Percentiles rank a stretch among this genome's conserved stretches.
These are phyloP conservation scores for Andrena trimmerana DNA, from an alignment of 2,888 invertebrate genomes.

Conservation along the genomic window DNA sequence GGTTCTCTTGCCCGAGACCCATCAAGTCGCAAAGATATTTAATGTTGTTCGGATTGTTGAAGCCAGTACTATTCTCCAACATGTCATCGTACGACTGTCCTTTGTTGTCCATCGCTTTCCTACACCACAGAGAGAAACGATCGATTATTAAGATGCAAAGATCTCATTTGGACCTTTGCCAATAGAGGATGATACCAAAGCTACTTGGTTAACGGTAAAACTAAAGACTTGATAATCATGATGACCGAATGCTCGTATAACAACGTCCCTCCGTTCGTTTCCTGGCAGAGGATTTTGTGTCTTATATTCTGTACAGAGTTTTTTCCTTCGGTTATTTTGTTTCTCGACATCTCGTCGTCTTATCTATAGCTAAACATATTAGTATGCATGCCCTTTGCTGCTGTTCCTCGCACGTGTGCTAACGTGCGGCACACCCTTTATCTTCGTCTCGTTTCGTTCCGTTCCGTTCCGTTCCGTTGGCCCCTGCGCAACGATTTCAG, in stretches of 20 bases:
- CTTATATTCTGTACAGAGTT: conserved; percentile 31
- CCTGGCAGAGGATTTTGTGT: conserved; percentile 41
- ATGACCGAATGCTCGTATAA: conserved; percentile 61
- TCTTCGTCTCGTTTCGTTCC: background rate
- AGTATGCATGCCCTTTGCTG: conserved; percentile 48
- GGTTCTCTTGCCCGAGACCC: conserved; percentile 90
- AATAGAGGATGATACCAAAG: conserved; percentile 77
- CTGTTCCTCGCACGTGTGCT: conserved; percentile 42
- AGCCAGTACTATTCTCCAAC: conserved; percentile 93
- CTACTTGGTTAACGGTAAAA: conserved; percentile 81
- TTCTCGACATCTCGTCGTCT: conserved; percentile 56
- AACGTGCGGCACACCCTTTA: conserved; percentile 33
- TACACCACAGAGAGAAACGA: conserved; percentile 84
- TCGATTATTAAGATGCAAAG: conserved; percentile 65
- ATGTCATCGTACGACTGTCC: conserved; percentile 93
- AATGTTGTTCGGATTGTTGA: conserved; percentile 96
- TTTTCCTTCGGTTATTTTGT: conserved; percentile 28
- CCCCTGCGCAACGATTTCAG: conserved; percentile 46
- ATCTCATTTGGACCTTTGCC: conserved; percentile 67
- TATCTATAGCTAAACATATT: conserved; percentile 38
- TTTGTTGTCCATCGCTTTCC: conserved; percentile 93
- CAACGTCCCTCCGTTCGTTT: conserved; percentile 27
- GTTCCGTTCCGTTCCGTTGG: conserved; percentile 24
- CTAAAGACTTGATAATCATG: conserved; percentile 75
- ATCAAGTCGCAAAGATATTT: conserved; percentile 92